phyloP scores from a whole-genome alignment of 2,888 invertebrate genomes.

The Strigamia crassipes region DNA sequence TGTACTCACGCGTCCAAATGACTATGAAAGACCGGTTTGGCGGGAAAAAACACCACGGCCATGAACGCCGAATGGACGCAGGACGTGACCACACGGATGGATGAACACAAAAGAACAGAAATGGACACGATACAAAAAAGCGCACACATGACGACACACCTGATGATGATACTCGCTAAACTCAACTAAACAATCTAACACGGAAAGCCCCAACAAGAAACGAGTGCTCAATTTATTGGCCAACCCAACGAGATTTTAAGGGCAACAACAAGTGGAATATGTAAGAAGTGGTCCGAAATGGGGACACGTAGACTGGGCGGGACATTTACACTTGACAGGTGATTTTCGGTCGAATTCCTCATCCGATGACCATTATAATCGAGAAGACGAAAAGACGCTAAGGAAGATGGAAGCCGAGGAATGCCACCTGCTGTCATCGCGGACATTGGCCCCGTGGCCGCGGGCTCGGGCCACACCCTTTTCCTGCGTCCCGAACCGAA shows the following conservation, averaged over 20 bases:
- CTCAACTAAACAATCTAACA: not conserved
- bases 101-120: constrained; percentile 40
- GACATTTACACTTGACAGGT: not conserved
- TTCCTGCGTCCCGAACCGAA: constrained; percentile 35
- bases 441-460: constrained; percentile 40
- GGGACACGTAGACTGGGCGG: constrained; percentile 1
- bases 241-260: not conserved
- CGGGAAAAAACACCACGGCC: constrained; percentile 32
- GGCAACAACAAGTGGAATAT: constrained; percentile 32
- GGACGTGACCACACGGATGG: constrained; percentile 42
- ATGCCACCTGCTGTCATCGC: constrained; percentile 42
- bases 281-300: not conserved
- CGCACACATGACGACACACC: constrained; percentile 19
- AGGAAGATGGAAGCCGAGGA: constrained; percentile 37
- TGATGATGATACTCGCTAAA: constrained; percentile 11
- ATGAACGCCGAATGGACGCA: constrained; percentile 40
- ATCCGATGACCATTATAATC: constrained; percentile 19
- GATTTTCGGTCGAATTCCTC: constrained; percentile 25
- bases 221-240: not conserved
- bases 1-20: constrained; percentile 40
- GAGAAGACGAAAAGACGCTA: not conserved
- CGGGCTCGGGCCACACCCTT: constrained; percentile 35
- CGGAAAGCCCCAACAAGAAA: not conserved
- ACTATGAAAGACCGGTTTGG: constrained; percentile 40
- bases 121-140: constrained; percentile 40